A percentile compares a stretch with the other conserved stretches of the same genome.
These are phyloP conservation scores for Anseranas semipalmata DNA, from an alignment of 2,113 vertebrate species.

Conservation along the genomic window DNA sequence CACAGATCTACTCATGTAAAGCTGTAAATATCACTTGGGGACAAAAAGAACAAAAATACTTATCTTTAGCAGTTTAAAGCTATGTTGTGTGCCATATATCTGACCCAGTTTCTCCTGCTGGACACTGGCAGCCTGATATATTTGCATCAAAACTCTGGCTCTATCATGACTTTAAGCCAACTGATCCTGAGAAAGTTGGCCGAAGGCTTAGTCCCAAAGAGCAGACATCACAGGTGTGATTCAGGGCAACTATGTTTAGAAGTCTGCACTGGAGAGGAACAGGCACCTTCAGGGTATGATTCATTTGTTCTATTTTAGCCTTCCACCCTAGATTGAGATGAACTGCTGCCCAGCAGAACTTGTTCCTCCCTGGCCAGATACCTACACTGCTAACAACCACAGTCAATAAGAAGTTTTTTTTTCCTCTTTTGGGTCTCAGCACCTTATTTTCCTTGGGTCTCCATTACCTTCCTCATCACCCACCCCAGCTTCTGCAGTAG, in stretches of 20 bases:
- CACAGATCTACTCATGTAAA: not conserved
- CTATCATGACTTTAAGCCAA: not conserved
- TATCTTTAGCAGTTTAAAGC: not conserved
- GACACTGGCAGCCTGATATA: not conserved
- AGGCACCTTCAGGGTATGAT: not conserved
- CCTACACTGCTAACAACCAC: not conserved
- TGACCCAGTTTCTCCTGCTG: not conserved
- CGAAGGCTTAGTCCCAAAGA: not conserved
- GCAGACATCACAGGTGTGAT: not conserved
- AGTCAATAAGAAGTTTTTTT: not conserved
- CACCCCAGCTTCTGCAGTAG: not conserved
- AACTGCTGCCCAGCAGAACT: not conserved
- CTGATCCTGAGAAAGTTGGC: not conserved
- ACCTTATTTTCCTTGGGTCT: not conserved
- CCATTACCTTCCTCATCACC: not conserved
- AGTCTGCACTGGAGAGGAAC: not conserved
- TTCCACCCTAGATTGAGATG: not conserved
- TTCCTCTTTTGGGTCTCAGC: not conserved
- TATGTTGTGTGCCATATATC: not conserved
- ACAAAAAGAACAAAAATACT: not conserved
- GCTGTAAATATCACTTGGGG: not conserved
- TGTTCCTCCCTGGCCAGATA: not conserved
- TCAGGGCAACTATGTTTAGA: not conserved
- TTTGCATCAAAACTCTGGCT: not conserved
- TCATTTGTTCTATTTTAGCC: not conserved